Evolutionary conservation across 2,888 invertebrate species (phyloP).

Genomic region (Catocala sponsa): DNA sequence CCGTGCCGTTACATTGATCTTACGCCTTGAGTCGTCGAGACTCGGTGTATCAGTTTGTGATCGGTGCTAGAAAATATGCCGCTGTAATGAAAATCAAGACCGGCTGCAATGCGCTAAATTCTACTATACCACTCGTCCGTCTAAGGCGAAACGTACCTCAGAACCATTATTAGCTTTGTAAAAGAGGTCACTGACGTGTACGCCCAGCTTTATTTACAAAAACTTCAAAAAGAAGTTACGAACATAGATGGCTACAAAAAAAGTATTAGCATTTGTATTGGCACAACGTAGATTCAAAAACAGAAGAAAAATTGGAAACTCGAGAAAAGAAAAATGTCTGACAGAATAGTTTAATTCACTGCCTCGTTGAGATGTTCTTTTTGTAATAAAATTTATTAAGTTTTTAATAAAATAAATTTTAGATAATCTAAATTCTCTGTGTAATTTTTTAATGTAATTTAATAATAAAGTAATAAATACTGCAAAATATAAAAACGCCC

Average conservation of each 20-base stretch:
- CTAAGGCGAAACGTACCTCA: too few species aligned
- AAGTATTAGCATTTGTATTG: too few species aligned
- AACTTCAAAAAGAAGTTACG: slow-evolving; percentile 1
- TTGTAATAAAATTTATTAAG: slow-evolving; percentile 60
- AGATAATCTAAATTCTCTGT: slow-evolving; percentile 57
- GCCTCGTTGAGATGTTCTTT: slow-evolving; percentile 63
- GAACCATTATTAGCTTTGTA: too few species aligned
- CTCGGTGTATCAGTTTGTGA: too few species aligned
- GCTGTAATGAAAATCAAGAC: too few species aligned
- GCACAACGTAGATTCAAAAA: slow-evolving; percentile 47
- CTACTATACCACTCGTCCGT: too few species aligned
- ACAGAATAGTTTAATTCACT: slow-evolving; percentile 65
- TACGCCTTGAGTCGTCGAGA: too few species aligned
- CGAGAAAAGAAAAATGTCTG: slow-evolving; percentile 55
- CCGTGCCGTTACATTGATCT: too few species aligned
- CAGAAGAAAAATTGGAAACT: slow-evolving; percentile 35
- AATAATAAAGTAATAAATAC: slow-evolving; percentile 34
- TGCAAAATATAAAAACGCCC: slow-evolving; percentile 42
- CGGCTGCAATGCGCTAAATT: too few species aligned
- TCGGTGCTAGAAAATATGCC: too few species aligned
- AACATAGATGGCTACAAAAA: background rate
- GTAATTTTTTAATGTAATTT: slow-evolving; percentile 48
- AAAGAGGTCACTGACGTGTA: too few species aligned
- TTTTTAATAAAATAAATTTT: slow-evolving; percentile 54
- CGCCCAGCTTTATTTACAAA: background rate